These are phyloP conservation scores for Limnodromus scolopaceus DNA, from an alignment of 2,797 vertebrate genomes.

Conservation along the genomic window DNA sequence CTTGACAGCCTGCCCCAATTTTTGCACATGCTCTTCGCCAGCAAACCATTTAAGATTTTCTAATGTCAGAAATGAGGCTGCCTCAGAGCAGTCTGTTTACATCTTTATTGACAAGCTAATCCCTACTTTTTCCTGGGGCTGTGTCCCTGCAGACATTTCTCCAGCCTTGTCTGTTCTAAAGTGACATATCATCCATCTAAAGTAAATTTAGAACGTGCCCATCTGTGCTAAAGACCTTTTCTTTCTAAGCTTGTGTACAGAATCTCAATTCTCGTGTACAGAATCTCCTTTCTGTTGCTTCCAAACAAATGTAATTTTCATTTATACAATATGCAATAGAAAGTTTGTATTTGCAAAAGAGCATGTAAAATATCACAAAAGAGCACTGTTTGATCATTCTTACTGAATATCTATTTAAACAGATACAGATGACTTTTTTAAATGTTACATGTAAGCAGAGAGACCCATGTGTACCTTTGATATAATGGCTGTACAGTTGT, in stretches of 20 bases:
- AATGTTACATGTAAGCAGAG: neutral
- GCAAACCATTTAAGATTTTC: conserved; percentile 53
- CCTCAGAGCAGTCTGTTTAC: conserved; percentile 66
- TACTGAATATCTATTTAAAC: neutral
- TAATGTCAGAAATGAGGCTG: conserved; percentile 62
- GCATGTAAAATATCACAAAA: neutral
- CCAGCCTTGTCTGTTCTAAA: conserved; percentile 53
- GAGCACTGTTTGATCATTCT: neutral
- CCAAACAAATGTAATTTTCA: neutral
- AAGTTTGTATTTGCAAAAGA: neutral
- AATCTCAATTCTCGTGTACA: neutral
- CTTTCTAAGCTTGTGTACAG: neutral
- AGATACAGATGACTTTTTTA: neutral
- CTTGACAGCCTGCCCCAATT: conserved; percentile 44
- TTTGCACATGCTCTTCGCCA: conserved; percentile 12
- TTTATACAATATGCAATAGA: neutral
- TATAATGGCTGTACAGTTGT: neutral
- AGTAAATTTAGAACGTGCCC: conserved; percentile 47
- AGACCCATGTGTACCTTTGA: neutral
- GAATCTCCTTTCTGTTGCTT: neutral
- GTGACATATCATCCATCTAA: conserved; percentile 53
- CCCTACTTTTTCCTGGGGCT: conserved; percentile 55
- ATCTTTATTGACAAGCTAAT: conserved; percentile 72
- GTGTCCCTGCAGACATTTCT: conserved; percentile 57
- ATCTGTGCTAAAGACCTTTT: conserved; percentile 51